Evolutionary conservation across 2,113 vertebrate species (phyloP).

Genomic region (Muscicapa adusta): DNA sequence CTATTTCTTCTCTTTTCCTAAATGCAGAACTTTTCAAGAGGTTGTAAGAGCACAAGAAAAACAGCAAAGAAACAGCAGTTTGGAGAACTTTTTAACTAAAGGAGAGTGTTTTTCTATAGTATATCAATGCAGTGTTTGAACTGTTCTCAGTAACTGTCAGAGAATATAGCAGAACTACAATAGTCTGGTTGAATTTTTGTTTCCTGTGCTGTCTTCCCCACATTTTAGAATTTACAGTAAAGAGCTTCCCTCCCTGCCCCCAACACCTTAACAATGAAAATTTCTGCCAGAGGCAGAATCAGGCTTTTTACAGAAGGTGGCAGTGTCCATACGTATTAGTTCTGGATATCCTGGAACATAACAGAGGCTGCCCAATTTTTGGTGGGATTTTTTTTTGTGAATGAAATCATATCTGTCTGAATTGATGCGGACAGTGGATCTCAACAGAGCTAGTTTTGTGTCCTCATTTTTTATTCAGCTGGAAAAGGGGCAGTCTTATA

Average conservation of each 20-base stretch:
- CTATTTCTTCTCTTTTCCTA: background rate
- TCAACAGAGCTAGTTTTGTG: background rate
- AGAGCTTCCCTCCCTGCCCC: accelerated
- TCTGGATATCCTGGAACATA: background rate
- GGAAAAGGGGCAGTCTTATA: background rate
- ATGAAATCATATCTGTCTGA: background rate
- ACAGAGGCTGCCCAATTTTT: background rate
- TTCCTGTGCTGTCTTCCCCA: background rate
- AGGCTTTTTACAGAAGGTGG: background rate
- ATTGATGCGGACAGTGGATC: background rate
- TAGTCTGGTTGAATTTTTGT: background rate
- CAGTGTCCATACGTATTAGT: background rate
- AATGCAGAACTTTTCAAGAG: background rate
- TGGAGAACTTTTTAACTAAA: background rate
- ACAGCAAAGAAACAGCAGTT: background rate
- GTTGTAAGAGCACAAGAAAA: background rate
- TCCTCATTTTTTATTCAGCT: background rate
- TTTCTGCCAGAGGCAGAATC: background rate
- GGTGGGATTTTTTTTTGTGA: accelerated
- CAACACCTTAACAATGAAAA: background rate
- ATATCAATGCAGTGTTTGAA: background rate
- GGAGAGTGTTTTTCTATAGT: background rate
- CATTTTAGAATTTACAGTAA: background rate
- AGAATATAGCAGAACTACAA: background rate
- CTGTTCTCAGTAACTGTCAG: background rate